A percentile compares a stretch with the other conserved stretches of the same genome.
These are phyloP conservation scores for Salmo trutta DNA, from an alignment of 2,797 vertebrate genomes.

Conservation along the genomic window DNA sequence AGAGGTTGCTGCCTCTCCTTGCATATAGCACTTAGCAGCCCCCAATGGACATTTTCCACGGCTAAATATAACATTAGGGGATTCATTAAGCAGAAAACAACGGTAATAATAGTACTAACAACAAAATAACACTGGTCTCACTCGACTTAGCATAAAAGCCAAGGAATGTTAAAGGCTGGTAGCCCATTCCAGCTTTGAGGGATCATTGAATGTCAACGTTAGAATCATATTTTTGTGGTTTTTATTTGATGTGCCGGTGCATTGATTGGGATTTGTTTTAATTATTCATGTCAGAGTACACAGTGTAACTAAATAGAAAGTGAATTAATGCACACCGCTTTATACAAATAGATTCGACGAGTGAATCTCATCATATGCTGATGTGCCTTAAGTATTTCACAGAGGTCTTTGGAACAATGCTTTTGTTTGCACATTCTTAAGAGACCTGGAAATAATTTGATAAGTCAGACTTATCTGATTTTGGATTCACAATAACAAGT, in stretches of 20 bases:
- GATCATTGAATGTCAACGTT: slow-evolving; percentile 23
- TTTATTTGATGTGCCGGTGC: neutral
- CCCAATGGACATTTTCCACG: slow-evolving; percentile 65
- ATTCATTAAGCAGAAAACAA: slow-evolving; percentile 81
- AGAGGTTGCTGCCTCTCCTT: slow-evolving; percentile 59
- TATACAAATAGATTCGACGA: neutral
- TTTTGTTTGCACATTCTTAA: slow-evolving; percentile 12
- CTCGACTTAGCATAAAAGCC: slow-evolving; percentile 42
- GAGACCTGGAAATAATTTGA: slow-evolving; percentile 2
- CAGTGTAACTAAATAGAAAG: neutral
- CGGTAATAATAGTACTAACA: slow-evolving; percentile 74
- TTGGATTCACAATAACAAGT: neutral
- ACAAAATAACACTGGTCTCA: slow-evolving; percentile 65
- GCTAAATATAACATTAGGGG: slow-evolving; percentile 78
- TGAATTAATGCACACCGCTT: neutral
- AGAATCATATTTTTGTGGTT: slow-evolving; percentile 25
- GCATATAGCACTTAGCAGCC: slow-evolving; percentile 49
- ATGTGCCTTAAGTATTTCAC: slow-evolving; percentile 1
- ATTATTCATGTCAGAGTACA: neutral
- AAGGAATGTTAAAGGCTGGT: neutral
- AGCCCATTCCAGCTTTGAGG: slow-evolving; percentile 35
- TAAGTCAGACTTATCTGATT: neutral
- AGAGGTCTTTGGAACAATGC: slow-evolving; percentile 6
- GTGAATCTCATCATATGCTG: neutral
- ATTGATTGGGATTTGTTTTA: neutral